phyloP scores from a whole-genome alignment of 1,140 invertebrate genomes.

The Drosophila miranda region DNA sequence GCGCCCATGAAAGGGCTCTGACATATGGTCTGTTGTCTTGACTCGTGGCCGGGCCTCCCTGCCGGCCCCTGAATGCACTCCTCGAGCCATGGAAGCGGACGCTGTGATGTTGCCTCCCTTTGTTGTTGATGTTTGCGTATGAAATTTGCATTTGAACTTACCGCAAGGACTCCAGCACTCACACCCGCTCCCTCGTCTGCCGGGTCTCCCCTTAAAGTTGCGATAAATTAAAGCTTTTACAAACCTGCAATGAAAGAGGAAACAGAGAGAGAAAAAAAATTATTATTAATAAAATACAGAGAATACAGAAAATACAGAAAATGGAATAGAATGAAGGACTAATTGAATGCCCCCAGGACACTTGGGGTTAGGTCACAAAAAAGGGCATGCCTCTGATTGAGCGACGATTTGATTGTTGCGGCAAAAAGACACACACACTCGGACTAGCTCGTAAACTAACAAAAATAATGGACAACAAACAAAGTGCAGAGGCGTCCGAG shows the following conservation, averaged over 20 bases:
- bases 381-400: constrained; percentile 10
- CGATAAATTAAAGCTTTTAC: not conserved
- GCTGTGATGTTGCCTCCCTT: no score
- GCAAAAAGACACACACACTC: constrained; percentile 1
- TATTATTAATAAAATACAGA: constrained; percentile 29
- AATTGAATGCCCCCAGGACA: constrained; percentile 48
- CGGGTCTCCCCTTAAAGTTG: constrained; percentile 24
- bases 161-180: constrained; percentile 20
- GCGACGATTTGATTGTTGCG: constrained; percentile 44
- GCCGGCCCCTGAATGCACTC: constrained; percentile 42
- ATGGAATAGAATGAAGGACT: constrained; percentile 35
- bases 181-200: not conserved
- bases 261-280: constrained; percentile 4
- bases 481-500: constrained; percentile 10
- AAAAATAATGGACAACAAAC: constrained; percentile 33
- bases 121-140: constrained; percentile 39
- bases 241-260: constrained; percentile 39
- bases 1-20: constrained; percentile 33
- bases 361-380: constrained; percentile 21
- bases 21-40: constrained; percentile 50
- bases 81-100: constrained; percentile 19
- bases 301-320: constrained; percentile 4
- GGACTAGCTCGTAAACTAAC: constrained; percentile 3
- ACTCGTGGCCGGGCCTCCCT: constrained; percentile 23
- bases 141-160: constrained; percentile 47